phyloP scores from a whole-genome alignment of 2,888 invertebrate species.

The Hybos culiciformis region DNA sequence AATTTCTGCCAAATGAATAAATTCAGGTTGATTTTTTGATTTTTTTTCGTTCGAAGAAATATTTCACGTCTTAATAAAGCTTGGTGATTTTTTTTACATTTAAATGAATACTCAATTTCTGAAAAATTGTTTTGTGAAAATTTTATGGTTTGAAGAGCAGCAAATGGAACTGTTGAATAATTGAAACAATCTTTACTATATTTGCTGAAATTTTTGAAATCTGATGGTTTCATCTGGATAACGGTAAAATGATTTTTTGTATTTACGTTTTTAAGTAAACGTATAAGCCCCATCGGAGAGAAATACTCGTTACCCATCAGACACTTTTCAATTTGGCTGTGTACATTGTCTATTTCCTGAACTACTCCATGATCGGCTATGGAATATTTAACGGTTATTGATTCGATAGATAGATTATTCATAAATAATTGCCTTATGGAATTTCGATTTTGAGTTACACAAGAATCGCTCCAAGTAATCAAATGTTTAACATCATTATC shows the following conservation, averaged over 20 bases:
- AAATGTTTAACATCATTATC: too few relatives aligned
- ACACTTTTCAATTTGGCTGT: background rate
- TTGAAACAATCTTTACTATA: too few relatives aligned
- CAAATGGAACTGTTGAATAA: too few relatives aligned
- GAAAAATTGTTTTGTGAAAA: too few relatives aligned
- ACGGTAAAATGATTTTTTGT: background rate
- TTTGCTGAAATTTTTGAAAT: background rate
- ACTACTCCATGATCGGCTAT: background rate
- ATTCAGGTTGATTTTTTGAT: too few relatives aligned
- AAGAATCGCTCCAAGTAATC: constrained; percentile 1
- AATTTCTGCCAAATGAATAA: too few relatives aligned
- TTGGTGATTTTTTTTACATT: too few relatives aligned
- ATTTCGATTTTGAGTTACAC: background rate
- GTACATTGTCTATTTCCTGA: background rate
- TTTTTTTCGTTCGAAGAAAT: too few relatives aligned
- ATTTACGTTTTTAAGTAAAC: background rate
- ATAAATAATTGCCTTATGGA: too few relatives aligned
- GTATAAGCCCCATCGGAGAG: background rate
- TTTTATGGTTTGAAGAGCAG: too few relatives aligned
- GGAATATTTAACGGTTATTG: background rate
- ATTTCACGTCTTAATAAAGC: too few relatives aligned
- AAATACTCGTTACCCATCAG: background rate
- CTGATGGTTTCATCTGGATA: background rate
- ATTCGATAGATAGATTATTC: background rate
- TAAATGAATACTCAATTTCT: too few relatives aligned